These are phyloP conservation scores for Cyclophora albipunctata DNA, from an alignment of 2,888 invertebrate genomes.

Conservation along the genomic window DNA sequence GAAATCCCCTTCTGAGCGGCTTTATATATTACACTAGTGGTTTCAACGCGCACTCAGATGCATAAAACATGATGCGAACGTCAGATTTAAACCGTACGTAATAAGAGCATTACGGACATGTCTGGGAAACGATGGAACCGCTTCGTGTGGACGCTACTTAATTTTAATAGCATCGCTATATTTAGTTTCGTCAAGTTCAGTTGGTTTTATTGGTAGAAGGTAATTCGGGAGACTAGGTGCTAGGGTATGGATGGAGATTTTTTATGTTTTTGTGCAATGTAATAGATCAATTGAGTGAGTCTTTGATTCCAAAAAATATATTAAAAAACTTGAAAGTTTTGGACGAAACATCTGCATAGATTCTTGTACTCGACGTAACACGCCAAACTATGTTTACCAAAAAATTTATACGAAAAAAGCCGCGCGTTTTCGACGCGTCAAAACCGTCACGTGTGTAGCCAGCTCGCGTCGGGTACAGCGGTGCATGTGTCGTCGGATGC, in stretches of 20 bases:
- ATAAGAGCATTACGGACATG: slow-evolving; percentile 65
- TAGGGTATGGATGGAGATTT: too few species aligned
- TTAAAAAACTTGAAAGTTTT: too few species aligned
- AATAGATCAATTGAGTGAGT: too few species aligned
- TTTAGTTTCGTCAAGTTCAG: slow-evolving; percentile 10
- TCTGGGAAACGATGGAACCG: slow-evolving; percentile 39
- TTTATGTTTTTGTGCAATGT: too few species aligned
- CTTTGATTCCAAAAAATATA: too few species aligned
- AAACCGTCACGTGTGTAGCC: slow-evolving; percentile 34
- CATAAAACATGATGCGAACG: slow-evolving; percentile 72
- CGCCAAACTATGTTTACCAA: too few species aligned
- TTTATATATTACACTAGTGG: slow-evolving; percentile 65
- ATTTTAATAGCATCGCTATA: slow-evolving; percentile 24
- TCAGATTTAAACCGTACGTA: slow-evolving; percentile 73
- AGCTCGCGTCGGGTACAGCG: slow-evolving; percentile 60
- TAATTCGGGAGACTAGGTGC: neutral
- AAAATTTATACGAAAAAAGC: too few species aligned
- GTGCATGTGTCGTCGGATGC: slow-evolving; percentile 69
- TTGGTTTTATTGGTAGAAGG: slow-evolving; percentile 2
- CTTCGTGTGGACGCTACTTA: slow-evolving; percentile 31
- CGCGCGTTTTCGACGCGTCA: slow-evolving; percentile 16
- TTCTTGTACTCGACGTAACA: too few species aligned
- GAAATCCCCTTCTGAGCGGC: slow-evolving; percentile 56
- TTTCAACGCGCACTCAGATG: slow-evolving; percentile 68
- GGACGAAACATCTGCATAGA: too few species aligned